These are phyloP conservation scores for Oophaga pumilio DNA, from an alignment of 2,113 vertebrate species.

Conservation along the genomic window DNA sequence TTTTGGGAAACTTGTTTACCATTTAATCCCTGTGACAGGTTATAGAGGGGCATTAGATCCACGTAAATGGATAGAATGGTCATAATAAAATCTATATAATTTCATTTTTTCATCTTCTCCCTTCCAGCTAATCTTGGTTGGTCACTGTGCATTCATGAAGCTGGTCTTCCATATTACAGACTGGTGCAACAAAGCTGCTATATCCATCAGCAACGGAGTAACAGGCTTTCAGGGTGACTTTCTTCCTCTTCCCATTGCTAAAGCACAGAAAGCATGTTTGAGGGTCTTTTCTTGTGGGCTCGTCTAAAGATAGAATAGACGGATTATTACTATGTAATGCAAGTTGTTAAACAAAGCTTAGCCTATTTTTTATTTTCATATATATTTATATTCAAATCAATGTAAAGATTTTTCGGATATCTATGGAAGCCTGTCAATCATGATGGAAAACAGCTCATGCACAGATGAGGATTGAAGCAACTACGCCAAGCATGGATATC, in stretches of 20 bases:
- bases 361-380: slow-evolving; percentile 69
- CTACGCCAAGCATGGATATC: slow-evolving; percentile 67
- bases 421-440: slow-evolving; percentile 69
- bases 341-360: slow-evolving; percentile 74
- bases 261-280: slow-evolving; percentile 75
- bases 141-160: slow-evolving; percentile 70
- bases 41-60: not conserved
- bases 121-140: slow-evolving; percentile 90
- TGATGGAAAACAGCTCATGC: slow-evolving; percentile 69
- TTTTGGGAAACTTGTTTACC: no score
- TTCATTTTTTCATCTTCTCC: slow-evolving; percentile 60
- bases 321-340: slow-evolving; percentile 86
- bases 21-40: no score
- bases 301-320: slow-evolving; percentile 81
- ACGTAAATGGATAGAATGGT: not conserved
- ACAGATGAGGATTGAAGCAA: slow-evolving; percentile 67
- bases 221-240: slow-evolving; percentile 75
- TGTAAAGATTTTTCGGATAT: slow-evolving; percentile 75
- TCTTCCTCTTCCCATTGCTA: slow-evolving; percentile 77
- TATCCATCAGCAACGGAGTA: slow-evolving; percentile 72
- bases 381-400: slow-evolving; percentile 54
- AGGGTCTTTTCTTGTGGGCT: slow-evolving; percentile 77
- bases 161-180: slow-evolving; percentile 74
- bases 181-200: slow-evolving; percentile 69
- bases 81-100: not conserved